These are phyloP conservation scores for Fregetta grallaria DNA, from an alignment of 2,113 vertebrate species.

Conservation along the genomic window DNA sequence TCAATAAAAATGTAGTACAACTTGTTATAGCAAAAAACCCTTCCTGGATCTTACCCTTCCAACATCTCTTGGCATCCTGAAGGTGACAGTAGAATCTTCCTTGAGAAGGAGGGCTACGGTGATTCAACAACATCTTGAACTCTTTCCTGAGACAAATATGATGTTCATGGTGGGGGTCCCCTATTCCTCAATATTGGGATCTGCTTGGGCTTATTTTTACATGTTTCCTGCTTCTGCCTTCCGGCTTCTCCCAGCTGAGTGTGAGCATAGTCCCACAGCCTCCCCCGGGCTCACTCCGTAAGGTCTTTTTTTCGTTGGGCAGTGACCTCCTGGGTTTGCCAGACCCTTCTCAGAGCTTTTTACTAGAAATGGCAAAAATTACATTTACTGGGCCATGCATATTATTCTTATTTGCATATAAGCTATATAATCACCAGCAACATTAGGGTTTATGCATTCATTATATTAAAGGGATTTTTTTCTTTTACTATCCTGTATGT, in stretches of 20 bases:
- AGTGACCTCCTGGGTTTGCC: rapidly evolving
- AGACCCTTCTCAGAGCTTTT: background rate
- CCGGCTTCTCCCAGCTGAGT: background rate
- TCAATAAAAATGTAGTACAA: background rate
- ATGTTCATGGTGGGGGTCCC: background rate
- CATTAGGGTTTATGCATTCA: background rate
- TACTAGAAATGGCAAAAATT: background rate
- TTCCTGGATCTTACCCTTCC: background rate
- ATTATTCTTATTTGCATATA: background rate
- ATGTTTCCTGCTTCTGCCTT: background rate
- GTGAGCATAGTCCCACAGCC: background rate
- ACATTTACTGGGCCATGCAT: background rate
- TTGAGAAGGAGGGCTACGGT: background rate
- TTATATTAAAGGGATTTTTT: background rate
- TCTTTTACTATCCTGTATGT: background rate
- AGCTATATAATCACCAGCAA: background rate
- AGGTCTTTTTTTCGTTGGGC: background rate
- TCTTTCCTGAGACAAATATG: background rate
- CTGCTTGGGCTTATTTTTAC: background rate
- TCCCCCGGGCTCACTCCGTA: rapidly evolving
- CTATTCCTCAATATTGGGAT: background rate
- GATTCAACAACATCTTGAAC: background rate
- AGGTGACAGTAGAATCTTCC: background rate
- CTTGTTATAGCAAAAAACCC: background rate
- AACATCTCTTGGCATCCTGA: rapidly evolving